Base-by-base conservation (phyloP, 1,140 invertebrate genomes). In the Branchinecta lynchi region DNA sequence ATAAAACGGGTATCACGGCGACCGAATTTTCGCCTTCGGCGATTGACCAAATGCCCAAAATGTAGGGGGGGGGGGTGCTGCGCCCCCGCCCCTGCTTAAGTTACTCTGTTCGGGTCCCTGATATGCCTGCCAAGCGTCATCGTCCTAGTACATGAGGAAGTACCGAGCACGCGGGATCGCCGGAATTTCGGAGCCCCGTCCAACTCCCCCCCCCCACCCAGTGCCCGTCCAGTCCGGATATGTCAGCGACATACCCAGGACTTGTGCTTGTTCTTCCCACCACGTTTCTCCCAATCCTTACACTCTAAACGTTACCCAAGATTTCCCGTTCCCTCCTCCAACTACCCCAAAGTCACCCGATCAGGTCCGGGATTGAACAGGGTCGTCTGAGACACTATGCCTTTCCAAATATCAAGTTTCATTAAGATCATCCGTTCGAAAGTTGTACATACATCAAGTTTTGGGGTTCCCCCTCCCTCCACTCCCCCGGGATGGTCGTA, bases 371-470 rank as follows among this genome's bases (percentile, higher is more conserved):
- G n/a, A 9, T 51, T 51, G n/a, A 51, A 51, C 9, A 9, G n/a
- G n/a, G 46, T 9, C 9, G 9, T 51, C n/a, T 51, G 46, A 51
- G 46, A 51, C 46, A 51, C 46, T 9, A 51, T 51, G n/a, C n/a
- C 46, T n/a, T 51, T 51, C 46, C n/a, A 51, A 51, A 51, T 51
- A 51, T 51, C 46, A 51, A 51, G n/a, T 51, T 51, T 51, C 9
- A 51, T 51, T 68, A 32, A 60, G 20, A 71, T 32, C 46, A 51
- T 10, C 7, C 43, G 68, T 68, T 44, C 74, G 66, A 8, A 72
- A 68, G 45, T 70, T 45, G 20, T 9, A 51, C 9, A 51, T 51
- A 51, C 46, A 9, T n/a, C n/a, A n/a, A n/a, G n/a, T n/a, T n/a
- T n/a, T n/a, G n/a, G n/a, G n/a, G n/a, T n/a, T n/a, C n/a, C n/a